Conservation (phyloP, 2,113 vertebrate genomes). For the Poeciliopsis prolifica region DNA sequence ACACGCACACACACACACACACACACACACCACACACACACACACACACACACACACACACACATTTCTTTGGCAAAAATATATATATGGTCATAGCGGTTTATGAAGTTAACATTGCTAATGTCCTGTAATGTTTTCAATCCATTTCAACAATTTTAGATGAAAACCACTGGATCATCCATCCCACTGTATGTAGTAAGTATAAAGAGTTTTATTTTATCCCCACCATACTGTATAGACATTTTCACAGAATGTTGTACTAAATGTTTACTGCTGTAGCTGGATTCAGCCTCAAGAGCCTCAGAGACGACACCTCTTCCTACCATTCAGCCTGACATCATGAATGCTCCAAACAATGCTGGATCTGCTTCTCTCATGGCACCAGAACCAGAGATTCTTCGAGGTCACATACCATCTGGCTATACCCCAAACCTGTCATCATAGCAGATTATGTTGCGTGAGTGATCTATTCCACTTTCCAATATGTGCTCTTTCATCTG, state of each 20-base stretch:
- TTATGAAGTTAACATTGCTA: no score
- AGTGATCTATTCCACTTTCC: conserved; percentile 67
- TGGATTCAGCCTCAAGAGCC: conserved; percentile 59
- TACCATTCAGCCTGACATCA: conserved; percentile 61
- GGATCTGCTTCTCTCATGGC: conserved; percentile 48
- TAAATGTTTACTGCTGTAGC: conserved; percentile 40
- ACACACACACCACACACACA: no score
- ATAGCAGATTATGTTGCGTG: conserved; percentile 95
- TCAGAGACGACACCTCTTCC: conserved; percentile 65
- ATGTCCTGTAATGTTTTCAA: neutral
- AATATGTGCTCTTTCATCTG: neutral
- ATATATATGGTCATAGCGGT: no score
- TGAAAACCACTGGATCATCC: conserved; percentile 77
- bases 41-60: no score
- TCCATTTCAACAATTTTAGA: conserved; percentile 62
- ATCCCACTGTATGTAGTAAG: conserved; percentile 73
- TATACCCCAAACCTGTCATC: conserved; percentile 93
- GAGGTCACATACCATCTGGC: conserved; percentile 90
- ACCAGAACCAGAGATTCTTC: conserved; percentile 84
- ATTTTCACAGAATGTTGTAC: no score
- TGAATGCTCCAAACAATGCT: conserved; percentile 18
- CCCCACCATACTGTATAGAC: neutral
- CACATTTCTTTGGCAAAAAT: no score
- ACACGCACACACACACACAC: no score
- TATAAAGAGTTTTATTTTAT: neutral